Conservation (phyloP, 2,797 vertebrate species). For the Tenualosa ilisha region DNA sequence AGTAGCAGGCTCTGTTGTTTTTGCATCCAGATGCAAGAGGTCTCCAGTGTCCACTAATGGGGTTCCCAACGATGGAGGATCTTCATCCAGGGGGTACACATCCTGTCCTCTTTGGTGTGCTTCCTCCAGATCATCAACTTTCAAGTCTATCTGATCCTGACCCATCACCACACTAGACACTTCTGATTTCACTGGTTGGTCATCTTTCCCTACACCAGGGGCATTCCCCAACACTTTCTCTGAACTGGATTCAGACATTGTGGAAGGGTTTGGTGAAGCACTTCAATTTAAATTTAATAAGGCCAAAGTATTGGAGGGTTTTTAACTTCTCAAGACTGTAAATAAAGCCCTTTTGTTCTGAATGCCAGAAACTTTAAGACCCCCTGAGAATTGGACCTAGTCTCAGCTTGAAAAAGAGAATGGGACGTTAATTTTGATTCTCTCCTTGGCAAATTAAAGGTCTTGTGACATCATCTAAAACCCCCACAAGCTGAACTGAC, state of each 20-base stretch:
- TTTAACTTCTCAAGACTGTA: background rate
- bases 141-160: background rate
- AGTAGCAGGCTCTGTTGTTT: background rate
- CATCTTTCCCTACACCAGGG: background rate
- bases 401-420: background rate
- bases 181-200: background rate
- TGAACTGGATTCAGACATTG: slow-evolving; percentile 1
- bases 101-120: background rate
- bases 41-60: background rate
- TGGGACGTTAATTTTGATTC: background rate
- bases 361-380: background rate
- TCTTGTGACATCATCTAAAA: background rate
- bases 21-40: background rate
- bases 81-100: background rate
- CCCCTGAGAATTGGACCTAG: background rate
- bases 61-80: background rate
- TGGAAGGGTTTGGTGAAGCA: background rate
- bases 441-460: background rate
- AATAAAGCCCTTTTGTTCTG: background rate
- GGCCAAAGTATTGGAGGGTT: background rate
- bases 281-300: background rate
- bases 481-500: background rate
- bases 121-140: background rate
- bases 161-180: background rate
- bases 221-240: background rate